Percentiles rank a stretch among this genome's conserved stretches.
phyloP scores from a whole-genome alignment of 2,113 vertebrate genomes.

The Mola mola region DNA sequence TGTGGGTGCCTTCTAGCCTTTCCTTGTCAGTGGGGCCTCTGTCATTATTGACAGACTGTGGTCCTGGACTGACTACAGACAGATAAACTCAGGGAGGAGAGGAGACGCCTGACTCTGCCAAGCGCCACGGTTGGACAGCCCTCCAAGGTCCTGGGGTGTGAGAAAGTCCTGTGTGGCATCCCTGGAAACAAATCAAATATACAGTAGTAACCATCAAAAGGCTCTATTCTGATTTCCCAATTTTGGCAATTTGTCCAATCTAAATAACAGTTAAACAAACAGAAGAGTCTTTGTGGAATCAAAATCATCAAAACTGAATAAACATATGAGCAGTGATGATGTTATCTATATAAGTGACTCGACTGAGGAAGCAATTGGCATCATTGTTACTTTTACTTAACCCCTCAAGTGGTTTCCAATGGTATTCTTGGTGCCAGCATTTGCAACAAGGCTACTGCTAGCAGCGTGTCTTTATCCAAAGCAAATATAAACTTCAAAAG shows the following conservation, averaged over 20 bases:
- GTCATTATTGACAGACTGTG: constrained; percentile 67
- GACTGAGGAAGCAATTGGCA: background rate
- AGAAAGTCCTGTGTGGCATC: constrained; percentile 70
- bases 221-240: constrained; percentile 1
- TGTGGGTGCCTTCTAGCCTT: constrained; percentile 13
- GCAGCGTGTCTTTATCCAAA: no score
- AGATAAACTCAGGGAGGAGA: constrained; percentile 55
- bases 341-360: background rate
- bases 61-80: constrained; percentile 75
- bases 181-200: constrained; percentile 45
- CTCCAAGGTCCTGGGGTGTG: constrained; percentile 71
- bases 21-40: constrained; percentile 48
- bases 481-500: no score
- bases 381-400: background rate
- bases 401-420: no score
- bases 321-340: constrained; percentile 3
- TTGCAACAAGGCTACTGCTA: no score
- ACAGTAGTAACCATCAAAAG: background rate
- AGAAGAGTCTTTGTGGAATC: background rate
- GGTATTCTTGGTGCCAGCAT: no score
- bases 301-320: background rate
- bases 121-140: constrained; percentile 59
- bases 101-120: constrained; percentile 68
- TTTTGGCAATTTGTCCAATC: constrained; percentile 25
- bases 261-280: constrained; percentile 34